phyloP scores from a whole-genome alignment of 2,113 vertebrate genomes.

The Willisornis vidua region DNA sequence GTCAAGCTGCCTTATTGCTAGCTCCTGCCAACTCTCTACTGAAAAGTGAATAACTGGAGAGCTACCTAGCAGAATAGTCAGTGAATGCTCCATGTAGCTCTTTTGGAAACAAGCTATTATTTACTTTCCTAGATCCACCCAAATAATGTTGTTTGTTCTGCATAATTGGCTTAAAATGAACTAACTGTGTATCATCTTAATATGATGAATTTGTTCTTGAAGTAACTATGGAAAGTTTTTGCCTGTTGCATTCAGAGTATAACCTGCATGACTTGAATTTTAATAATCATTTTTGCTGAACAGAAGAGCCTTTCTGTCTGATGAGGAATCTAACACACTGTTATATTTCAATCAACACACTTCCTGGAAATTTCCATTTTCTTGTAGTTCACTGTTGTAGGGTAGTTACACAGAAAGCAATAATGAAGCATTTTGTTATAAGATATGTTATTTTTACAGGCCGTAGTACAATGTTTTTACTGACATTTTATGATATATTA shows the following conservation, averaged over 20 bases:
- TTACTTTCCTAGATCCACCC: not conserved
- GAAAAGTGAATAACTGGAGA: not conserved
- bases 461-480: not conserved
- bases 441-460: not conserved
- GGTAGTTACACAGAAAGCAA: not conserved
- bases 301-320: not conserved
- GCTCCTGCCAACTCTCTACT: not conserved
- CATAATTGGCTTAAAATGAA: conserved; percentile 7
- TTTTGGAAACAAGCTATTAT: not conserved
- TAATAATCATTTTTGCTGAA: not conserved
- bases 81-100: not conserved
- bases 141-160: conserved; percentile 34
- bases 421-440: not conserved
- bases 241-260: not conserved
- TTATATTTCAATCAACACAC: not conserved
- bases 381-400: not conserved
- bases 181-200: not conserved
- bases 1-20: not conserved
- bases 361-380: not conserved
- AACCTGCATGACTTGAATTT: conserved; percentile 17
- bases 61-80: not conserved
- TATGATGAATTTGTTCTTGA: not conserved
- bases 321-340: not conserved
- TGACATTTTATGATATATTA: conserved; percentile 9
- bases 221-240: not conserved